Evolutionary conservation across 2,113 vertebrate species (phyloP).

Genomic region (Gobio gobio): DNA sequence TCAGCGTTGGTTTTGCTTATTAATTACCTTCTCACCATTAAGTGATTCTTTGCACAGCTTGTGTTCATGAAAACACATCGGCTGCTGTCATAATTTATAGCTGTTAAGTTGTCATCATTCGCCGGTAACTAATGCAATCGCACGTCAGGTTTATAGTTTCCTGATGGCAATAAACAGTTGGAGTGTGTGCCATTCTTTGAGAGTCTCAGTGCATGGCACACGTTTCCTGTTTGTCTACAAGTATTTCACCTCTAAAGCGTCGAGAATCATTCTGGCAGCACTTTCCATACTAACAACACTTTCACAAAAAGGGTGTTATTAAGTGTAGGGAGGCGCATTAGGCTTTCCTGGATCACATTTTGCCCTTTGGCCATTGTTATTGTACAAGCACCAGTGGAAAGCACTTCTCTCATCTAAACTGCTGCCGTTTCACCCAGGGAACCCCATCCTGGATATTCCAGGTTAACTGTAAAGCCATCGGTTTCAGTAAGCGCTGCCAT

Average conservation of each 20-base stretch:
- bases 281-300: neutral
- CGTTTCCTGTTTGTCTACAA: neutral
- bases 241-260: neutral
- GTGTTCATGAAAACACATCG: neutral
- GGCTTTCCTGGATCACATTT: conserved; percentile 13
- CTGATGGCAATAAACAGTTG: conserved; percentile 8
- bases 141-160: conserved; percentile 15
- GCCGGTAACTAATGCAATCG: neutral
- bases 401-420: neutral
- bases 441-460: neutral
- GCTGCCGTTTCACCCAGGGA: neutral
- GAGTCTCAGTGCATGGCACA: neutral
- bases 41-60: neutral
- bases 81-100: neutral
- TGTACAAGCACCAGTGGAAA: neutral
- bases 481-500: neutral
- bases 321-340: neutral
- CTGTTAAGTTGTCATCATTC: neutral
- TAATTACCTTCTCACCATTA: neutral
- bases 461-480: neutral
- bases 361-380: conserved; percentile 12
- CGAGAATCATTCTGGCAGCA: neutral
- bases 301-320: neutral
- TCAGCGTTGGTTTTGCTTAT: neutral
- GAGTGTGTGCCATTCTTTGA: neutral